Percentiles rank a stretch among this genome's conserved stretches.
phyloP scores from a whole-genome alignment of 1,140 invertebrate genomes.

The Onthophagus taurus region DNA sequence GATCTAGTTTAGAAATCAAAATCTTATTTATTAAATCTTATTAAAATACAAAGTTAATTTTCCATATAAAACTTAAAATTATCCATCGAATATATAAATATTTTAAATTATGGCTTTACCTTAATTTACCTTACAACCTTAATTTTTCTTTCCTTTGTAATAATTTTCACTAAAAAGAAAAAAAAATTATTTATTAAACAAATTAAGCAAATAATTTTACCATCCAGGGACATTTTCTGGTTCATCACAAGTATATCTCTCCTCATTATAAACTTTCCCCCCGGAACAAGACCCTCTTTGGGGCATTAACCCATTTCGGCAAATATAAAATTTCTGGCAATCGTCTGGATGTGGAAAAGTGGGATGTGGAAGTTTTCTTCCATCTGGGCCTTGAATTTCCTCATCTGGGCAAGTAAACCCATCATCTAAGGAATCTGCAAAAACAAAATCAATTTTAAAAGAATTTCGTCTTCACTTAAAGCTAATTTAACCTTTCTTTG shows the following conservation, averaged over 20 bases:
- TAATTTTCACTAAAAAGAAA: slow-evolving; percentile 59
- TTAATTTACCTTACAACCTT: too few species aligned
- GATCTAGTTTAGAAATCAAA: too few species aligned
- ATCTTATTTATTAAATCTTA: too few species aligned
- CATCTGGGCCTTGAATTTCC: slow-evolving; percentile 57
- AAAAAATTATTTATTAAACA: slow-evolving; percentile 3
- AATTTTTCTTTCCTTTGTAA: slow-evolving; percentile 40
- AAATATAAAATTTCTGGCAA: slow-evolving; percentile 80
- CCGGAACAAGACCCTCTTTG: slow-evolving; percentile 65
- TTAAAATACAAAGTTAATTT: too few species aligned
- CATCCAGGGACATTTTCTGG: slow-evolving; percentile 73
- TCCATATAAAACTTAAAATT: too few species aligned
- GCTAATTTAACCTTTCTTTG: slow-evolving; percentile 47
- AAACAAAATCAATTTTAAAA: slow-evolving; percentile 4
- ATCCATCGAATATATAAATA: too few species aligned
- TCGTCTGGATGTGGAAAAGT: slow-evolving; percentile 74
- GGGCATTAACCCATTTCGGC: slow-evolving; percentile 65
- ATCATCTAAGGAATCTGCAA: slow-evolving; percentile 55
- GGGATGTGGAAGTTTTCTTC: slow-evolving; percentile 62
- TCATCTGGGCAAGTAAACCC: slow-evolving; percentile 69
- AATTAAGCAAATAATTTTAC: slow-evolving; percentile 42
- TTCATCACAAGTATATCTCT: slow-evolving; percentile 69
- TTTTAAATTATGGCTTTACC: slow-evolving; percentile 6
- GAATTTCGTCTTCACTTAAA: neutral
- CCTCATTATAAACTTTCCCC: slow-evolving; percentile 74